These are phyloP conservation scores for Drosophila kanekoi DNA, from an alignment of 2,888 invertebrate species.

Conservation along the genomic window DNA sequence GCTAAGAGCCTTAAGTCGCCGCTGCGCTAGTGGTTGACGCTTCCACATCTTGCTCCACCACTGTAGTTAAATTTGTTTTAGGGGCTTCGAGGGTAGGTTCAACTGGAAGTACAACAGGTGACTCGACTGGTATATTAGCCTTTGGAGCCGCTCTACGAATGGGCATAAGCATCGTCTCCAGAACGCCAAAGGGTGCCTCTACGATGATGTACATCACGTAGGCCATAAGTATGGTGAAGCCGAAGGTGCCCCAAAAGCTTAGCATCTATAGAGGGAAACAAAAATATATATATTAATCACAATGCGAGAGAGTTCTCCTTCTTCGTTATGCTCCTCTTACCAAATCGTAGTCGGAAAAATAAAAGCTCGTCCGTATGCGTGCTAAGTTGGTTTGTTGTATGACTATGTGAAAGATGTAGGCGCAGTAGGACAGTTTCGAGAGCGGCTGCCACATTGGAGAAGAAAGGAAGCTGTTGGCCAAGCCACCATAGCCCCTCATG, in stretches of 20 bases:
- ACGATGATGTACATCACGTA: constrained; percentile 6
- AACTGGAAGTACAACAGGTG: too few relatives aligned
- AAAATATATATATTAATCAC: background rate
- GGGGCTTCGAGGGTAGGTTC: background rate
- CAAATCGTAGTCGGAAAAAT: constrained; percentile 6
- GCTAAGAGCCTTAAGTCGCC: background rate
- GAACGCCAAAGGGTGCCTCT: background rate
- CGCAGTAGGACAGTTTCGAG: constrained; percentile 24
- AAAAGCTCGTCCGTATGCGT: background rate
- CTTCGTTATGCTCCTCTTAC: background rate
- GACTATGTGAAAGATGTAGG: constrained; percentile 52
- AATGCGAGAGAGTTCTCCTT: background rate
- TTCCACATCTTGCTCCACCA: background rate
- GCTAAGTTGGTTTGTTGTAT: constrained; percentile 18
- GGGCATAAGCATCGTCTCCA: constrained; percentile 1
- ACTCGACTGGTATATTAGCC: background rate
- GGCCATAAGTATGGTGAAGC: background rate
- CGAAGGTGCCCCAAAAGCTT: constrained; percentile 5
- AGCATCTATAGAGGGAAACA: background rate
- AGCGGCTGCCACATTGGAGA: constrained; percentile 75
- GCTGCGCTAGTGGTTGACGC: background rate
- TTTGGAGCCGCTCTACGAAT: background rate
- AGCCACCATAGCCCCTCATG: constrained; percentile 72
- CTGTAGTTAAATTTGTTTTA: background rate
- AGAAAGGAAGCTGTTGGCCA: constrained; percentile 72